These are phyloP conservation scores for Phyllotreta cruciferae DNA, from an alignment of 2,888 invertebrate species.

Conservation along the genomic window DNA sequence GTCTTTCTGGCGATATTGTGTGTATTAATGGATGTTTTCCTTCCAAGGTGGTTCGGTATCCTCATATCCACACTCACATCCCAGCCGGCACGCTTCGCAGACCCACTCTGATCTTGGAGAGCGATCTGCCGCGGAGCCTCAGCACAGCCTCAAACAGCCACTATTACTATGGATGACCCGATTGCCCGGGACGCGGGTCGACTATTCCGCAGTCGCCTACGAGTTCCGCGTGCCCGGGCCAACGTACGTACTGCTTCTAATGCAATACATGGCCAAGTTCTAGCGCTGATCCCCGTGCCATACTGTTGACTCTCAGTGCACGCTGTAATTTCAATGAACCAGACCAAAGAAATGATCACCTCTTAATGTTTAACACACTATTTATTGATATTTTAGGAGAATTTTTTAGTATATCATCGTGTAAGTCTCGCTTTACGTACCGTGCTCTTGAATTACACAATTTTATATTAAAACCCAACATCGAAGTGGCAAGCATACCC, in stretches of 20 bases:
- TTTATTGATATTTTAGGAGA: conserved; percentile 1
- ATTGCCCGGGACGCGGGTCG: conserved; percentile 54
- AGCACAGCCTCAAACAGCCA: conserved; percentile 71
- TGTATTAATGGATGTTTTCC: not conserved
- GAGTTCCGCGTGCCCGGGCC: conserved; percentile 56
- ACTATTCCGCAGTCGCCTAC: conserved; percentile 50
- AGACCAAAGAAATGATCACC: conserved; percentile 53
- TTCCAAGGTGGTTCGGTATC: conserved; percentile 48
- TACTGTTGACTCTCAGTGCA: conserved; percentile 28
- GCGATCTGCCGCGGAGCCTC: conserved; percentile 68
- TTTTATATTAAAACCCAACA: not conserved
- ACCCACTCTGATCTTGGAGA: conserved; percentile 60
- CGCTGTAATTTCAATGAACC: conserved; percentile 43
- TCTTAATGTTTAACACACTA: conserved; percentile 26
- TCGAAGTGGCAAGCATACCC: not conserved
- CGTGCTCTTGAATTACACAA: not conserved
- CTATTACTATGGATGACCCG: conserved; percentile 80
- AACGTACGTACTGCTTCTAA: conserved; percentile 59
- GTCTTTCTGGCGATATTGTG: not conserved
- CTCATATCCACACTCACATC: conserved; percentile 54
- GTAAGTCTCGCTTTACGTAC: too few relatives aligned
- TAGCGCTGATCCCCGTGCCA: conserved; percentile 8
- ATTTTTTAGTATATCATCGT: not conserved
- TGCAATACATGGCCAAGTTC: conserved; percentile 39
- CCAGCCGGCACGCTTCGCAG: conserved; percentile 58